Evolutionary conservation across 2,888 invertebrate species (phyloP).

Genomic region (Brachyptera putata): DNA sequence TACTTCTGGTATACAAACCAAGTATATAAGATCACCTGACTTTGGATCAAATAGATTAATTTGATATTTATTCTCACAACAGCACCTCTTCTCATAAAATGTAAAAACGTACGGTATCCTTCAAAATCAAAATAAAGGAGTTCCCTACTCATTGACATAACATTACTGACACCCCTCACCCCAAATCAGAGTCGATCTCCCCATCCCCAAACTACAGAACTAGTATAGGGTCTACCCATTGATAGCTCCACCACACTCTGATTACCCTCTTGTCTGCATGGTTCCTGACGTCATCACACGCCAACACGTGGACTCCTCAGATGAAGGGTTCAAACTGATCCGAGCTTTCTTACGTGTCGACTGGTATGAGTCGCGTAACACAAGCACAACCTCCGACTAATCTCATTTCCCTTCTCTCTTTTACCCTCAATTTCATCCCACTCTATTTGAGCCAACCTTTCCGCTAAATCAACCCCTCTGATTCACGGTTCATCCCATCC

Average conservation of each 20-base stretch:
- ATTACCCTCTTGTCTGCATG: conserved; percentile 26
- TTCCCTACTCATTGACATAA: not conserved
- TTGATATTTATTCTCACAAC: too few relatives aligned
- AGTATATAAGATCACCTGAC: too few relatives aligned
- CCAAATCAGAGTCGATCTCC: not conserved
- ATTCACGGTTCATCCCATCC: conserved; percentile 4
- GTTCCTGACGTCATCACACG: conserved; percentile 22
- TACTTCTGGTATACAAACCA: too few relatives aligned
- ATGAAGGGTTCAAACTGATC: conserved; percentile 1
- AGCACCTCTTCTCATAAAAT: too few relatives aligned
- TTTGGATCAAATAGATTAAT: too few relatives aligned
- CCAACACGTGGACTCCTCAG: conserved; percentile 11
- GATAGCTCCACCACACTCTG: conserved; percentile 19
- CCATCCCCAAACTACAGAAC: too few relatives aligned
- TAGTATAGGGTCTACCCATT: not conserved
- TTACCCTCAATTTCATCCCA: not conserved
- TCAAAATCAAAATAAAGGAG: not conserved
- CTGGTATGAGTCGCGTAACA: too few relatives aligned
- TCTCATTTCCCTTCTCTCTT: not conserved
- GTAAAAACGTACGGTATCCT: too few relatives aligned
- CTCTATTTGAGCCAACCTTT: too few relatives aligned
- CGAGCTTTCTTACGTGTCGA: too few relatives aligned
- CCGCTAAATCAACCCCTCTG: conserved; percentile 12
- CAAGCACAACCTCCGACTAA: too few relatives aligned
- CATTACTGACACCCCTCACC: not conserved